These are phyloP conservation scores for Nasonia oneida DNA, from an alignment of 2,888 invertebrate species.

Conservation along the genomic window DNA sequence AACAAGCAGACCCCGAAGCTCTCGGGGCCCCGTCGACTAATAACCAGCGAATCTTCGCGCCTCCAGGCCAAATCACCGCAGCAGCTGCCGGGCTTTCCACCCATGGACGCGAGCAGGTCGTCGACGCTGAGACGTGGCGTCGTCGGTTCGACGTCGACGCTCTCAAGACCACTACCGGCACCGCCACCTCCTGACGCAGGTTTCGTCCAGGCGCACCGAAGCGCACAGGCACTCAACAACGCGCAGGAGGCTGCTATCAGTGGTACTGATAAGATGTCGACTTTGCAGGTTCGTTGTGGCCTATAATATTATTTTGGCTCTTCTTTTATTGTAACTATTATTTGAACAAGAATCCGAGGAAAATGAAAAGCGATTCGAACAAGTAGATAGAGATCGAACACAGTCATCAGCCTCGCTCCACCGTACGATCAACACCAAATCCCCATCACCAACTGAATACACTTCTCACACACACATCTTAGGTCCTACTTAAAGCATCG, in stretches of 20 bases:
- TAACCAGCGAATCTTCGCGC: conserved; percentile 72
- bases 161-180: conserved; percentile 70
- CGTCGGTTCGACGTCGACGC: conserved; percentile 53
- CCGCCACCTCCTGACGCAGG: conserved; percentile 62
- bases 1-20: background rate
- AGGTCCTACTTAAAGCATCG: background rate
- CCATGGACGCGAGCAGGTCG: conserved; percentile 33
- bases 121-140: conserved; percentile 48
- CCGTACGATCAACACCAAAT: too few relatives aligned
- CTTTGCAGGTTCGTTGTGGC: conserved; percentile 72
- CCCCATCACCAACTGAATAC: too few relatives aligned
- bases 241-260: conserved; percentile 59
- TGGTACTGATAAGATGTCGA: conserved; percentile 76
- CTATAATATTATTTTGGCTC: background rate
- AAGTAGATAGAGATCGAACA: too few relatives aligned
- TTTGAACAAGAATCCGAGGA: background rate
- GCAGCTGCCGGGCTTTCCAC: conserved; percentile 27
- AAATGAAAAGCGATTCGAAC: background rate
- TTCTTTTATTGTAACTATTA: too few relatives aligned
- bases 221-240: background rate
- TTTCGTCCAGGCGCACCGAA: conserved; percentile 54
- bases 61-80: conserved; percentile 70
- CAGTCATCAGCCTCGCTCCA: too few relatives aligned
- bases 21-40: conserved; percentile 40
- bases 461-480: background rate